Conservation (phyloP, 2,113 vertebrate species). For the Rhinopomastus cyanomelas region DNA sequence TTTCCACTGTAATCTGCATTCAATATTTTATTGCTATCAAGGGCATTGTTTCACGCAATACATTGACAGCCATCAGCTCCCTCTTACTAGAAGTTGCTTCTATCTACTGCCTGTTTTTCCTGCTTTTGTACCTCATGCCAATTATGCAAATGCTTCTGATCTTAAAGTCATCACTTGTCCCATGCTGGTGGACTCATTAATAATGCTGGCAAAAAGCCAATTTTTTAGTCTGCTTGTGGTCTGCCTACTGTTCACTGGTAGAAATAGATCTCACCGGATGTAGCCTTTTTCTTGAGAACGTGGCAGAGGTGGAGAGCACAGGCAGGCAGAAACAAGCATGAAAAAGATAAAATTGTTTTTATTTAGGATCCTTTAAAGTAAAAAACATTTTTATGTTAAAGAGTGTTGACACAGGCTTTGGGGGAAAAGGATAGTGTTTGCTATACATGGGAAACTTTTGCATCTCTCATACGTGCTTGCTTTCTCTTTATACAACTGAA, state of each 20-base stretch:
- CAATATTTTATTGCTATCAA: not conserved
- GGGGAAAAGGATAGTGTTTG: not conserved
- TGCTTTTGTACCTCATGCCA: not conserved
- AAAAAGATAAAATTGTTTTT: not conserved
- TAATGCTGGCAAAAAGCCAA: not conserved
- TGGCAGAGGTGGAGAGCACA: not conserved
- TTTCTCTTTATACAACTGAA: conserved; percentile 37
- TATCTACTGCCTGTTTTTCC: not conserved
- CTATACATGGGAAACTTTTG: not conserved
- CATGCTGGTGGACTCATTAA: not conserved
- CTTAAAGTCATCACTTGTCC: not conserved
- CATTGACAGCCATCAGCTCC: not conserved
- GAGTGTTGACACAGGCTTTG: not conserved
- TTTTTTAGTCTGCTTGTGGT: not conserved
- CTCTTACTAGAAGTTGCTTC: not conserved
- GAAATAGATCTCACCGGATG: not conserved
- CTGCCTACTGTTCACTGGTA: not conserved
- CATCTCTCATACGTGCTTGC: conserved; percentile 4
- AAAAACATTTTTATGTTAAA: not conserved
- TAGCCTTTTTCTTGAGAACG: not conserved
- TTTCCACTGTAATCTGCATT: not conserved
- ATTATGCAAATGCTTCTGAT: not conserved
- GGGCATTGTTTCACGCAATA: not conserved
- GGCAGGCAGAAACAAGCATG: not conserved
- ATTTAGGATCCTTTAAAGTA: not conserved